Evolutionary conservation across 2,888 invertebrate genomes (phyloP).

Genomic region (Tanypteryx hageni): DNA sequence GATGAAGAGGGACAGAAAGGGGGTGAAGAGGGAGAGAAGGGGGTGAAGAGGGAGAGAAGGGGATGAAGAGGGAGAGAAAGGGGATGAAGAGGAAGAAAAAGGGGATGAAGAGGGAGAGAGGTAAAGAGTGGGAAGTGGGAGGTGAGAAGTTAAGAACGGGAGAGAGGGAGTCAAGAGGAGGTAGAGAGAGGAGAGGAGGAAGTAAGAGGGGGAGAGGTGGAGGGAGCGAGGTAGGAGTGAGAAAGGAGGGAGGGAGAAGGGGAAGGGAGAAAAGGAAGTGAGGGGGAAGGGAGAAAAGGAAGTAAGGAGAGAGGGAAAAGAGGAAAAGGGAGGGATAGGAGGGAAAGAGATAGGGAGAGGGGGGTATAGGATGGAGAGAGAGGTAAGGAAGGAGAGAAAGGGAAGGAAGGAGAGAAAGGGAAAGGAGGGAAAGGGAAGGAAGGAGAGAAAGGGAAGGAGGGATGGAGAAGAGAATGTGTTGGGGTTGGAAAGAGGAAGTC

Average conservation of each 20-base stretch:
- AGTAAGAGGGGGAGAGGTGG: constrained; percentile 60
- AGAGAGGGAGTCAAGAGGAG: constrained; percentile 38
- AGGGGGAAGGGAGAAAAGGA: constrained; percentile 65
- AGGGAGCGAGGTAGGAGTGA: background rate
- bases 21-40: no score
- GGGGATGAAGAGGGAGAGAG: constrained; percentile 67
- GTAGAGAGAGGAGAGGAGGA: constrained; percentile 61
- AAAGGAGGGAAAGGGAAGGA: background rate
- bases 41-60: no score
- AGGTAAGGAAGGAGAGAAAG: constrained; percentile 64
- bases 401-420: constrained; percentile 65
- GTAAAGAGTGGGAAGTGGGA: constrained; percentile 66
- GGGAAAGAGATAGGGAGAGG: constrained; percentile 54
- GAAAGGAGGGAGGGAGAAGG: no score
- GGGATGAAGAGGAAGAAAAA: constrained; percentile 67
- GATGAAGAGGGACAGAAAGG: no score
- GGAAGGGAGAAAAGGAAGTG: background rate
- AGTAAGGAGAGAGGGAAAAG: constrained; percentile 67
- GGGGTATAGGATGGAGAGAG: constrained; percentile 50
- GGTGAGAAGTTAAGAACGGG: constrained; percentile 66
- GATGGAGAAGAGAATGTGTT: constrained; percentile 67
- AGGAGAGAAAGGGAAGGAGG: background rate
- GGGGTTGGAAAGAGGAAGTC: constrained; percentile 68
- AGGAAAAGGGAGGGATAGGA: constrained; percentile 66
- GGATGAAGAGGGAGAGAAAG: background rate